Base-by-base conservation (phyloP, 1,140 invertebrate genomes). In the Lepidurus apus region DNA sequence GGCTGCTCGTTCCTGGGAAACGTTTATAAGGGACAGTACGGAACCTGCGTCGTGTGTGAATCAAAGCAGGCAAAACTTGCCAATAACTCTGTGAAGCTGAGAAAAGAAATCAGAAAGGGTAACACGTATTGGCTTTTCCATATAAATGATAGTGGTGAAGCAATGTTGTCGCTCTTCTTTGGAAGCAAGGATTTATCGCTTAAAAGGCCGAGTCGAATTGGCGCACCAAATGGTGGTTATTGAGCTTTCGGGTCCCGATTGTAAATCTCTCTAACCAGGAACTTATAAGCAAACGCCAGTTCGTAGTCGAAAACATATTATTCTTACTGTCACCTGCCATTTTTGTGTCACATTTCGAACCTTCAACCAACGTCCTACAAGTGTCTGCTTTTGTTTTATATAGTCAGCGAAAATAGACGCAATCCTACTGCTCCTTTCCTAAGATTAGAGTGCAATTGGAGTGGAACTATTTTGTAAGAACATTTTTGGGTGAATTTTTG, bases 91-190 rank as follows among this genome's bases (percentile, higher is more conserved):
- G 13, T n/a, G 53, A 65, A 65, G 13, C n/a, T 65, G 53, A 10
- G 53, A 65, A 65, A 65, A 65, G 53, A 65, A 65, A 65, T 7
- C 21, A 7, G 17, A 21, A 13, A 17, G 6, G 53, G 53, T 21
- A n/a, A 65, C 53, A 65, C 17, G 53, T 65, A 65, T 65, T 65
- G 53, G 53, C 53, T 65, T 65, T n/a, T 17, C 53, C 53, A 21
- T 65, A 65, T n/a, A 65, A 65, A 47, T n/a, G 21, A 65, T n/a
- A 21, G 53, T 8, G 21, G 0, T 3, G 17, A 7, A 65, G 53
- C 13, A 65, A n/a, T 65, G 21, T 65, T 65, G 53, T 7, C 13
- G 17, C 3, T 65, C 13, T 65, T 21, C 10, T 65, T 65, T 65
- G 17, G 17, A n/a, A 7, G 21, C 53, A 65, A 65, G 53, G 53